A percentile compares a stretch with the other conserved stretches of the same genome.
These are phyloP conservation scores for Apocrypta bakeri DNA, from an alignment of 1,140 invertebrate genomes.

Conservation along the genomic window DNA sequence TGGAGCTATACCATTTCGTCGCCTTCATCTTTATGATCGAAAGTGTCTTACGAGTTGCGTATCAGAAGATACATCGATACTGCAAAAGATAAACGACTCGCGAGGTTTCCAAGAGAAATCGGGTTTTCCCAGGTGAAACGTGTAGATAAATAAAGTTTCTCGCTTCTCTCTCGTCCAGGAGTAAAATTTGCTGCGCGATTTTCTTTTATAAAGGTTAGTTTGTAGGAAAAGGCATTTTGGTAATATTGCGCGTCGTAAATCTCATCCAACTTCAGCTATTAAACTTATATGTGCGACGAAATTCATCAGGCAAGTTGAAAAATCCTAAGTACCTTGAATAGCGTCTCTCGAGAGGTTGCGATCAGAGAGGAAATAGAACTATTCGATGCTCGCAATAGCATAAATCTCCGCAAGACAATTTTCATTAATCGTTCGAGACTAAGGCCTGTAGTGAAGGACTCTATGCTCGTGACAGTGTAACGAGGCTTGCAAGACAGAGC, in stretches of 20 bases:
- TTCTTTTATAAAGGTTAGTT: not conserved
- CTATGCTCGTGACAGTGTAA: slow-evolving; percentile 31
- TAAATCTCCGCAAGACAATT: slow-evolving; percentile 8
- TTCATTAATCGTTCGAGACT: slow-evolving; percentile 22
- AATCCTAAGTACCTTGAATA: not conserved
- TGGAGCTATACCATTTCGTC: too few species aligned
- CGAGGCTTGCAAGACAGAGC: not conserved
- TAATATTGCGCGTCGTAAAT: not conserved
- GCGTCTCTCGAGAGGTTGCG: not conserved
- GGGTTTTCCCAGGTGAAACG: slow-evolving; percentile 39
- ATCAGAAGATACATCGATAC: slow-evolving; percentile 52
- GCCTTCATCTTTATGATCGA: slow-evolving; percentile 49
- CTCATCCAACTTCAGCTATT: not conserved
- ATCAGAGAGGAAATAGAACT: not conserved
- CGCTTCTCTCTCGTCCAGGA: not conserved
- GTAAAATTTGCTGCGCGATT: not conserved
- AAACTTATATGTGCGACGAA: not conserved
- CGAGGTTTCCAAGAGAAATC: slow-evolving; percentile 34
- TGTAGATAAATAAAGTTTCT: slow-evolving; percentile 34
- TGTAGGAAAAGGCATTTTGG: not conserved
- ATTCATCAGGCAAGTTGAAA: not conserved
- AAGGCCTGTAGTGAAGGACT: not conserved
- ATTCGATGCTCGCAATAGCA: not conserved
- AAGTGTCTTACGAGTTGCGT: slow-evolving; percentile 49
- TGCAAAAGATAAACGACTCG: slow-evolving; percentile 51